phyloP scores from a whole-genome alignment of 2,797 vertebrate species.

The Balearica regulorum region DNA sequence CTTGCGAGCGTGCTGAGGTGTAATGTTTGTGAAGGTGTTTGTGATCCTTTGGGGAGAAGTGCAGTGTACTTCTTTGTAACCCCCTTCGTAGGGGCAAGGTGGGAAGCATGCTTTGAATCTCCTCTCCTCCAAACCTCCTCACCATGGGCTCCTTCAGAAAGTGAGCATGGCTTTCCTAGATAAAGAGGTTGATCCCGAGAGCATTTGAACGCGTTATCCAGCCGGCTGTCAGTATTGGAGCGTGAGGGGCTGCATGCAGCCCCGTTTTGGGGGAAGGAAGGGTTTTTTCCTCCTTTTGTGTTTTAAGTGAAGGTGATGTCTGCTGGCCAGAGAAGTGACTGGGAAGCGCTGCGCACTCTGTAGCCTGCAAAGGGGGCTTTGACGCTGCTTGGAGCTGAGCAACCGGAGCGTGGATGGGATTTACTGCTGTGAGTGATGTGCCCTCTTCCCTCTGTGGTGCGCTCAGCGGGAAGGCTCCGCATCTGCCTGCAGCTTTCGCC shows the following conservation, averaged over 20 bases:
- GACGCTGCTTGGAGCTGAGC: neutral
- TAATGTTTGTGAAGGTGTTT: neutral
- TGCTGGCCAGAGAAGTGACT: neutral
- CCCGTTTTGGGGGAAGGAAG: neutral
- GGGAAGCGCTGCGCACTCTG: neutral
- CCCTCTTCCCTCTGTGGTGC: neutral
- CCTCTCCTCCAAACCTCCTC: neutral
- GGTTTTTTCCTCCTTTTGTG: neutral
- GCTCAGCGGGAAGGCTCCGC: neutral
- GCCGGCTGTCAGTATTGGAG: neutral
- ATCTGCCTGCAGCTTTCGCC: neutral
- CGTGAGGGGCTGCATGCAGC: neutral
- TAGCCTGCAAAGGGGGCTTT: neutral
- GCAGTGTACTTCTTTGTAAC: neutral
- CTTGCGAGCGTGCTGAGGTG: neutral
- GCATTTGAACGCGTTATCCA: neutral
- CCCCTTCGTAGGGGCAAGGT: neutral
- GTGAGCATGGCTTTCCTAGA: neutral
- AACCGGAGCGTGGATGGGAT: accelerated
- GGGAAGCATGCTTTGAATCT: neutral
- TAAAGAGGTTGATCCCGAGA: neutral
- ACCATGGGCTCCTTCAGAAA: neutral
- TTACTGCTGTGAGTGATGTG: slow-evolving; percentile 10
- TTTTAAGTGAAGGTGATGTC: neutral
- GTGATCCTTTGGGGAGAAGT: neutral